Base-by-base conservation (phyloP, 2,888 invertebrate genomes). In the Dolomedes plantarius region DNA sequence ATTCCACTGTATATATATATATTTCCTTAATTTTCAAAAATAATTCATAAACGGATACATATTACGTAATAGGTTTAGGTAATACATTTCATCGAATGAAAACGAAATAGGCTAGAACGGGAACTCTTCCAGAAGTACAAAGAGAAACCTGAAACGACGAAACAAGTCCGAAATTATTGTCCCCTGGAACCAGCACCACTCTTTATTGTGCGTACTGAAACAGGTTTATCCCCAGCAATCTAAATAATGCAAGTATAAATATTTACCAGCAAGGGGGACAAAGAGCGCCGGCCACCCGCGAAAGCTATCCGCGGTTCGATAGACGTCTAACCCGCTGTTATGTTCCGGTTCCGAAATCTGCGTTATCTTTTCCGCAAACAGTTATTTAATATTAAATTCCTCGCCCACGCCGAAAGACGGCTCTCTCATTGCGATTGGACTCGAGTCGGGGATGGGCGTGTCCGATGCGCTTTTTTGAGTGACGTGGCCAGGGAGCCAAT, bases 371-470 rank as follows among this genome's bases (percentile, higher is more conserved):
- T 56, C 46, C 56, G 56, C 23, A 56, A 56, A 56, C 56, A 56
- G 56, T 56, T 56, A 56, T 56, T 56, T 56, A 56, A 56, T 56
- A 56, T 56, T 56, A 56, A 56, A 56, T 56, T 56, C 11, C 23
- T 19, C 83, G 68, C 83, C 83, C 77, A 85, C 83, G 83, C 83
- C 28, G 29, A 62, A n/a, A n/a, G 76, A 62, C 27, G 62, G 28
- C 71, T 41, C 73, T 73, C 16, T 68, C 64, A 76, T 76, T 73
- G n/a, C 56, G 77, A 76, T 76, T 76, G 82, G 76, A 46, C 68
- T 77, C 32, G 29, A 73, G 77, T 77, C 85, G 85, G 56, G 67
- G 77, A 77, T 72, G 41, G 83, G 83, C 83, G 83, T 77, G 65
- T 50, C 77, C 36, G 39, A 23, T 62, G 36, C 27, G 0, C 68